Evolutionary conservation across 2,113 vertebrate species (phyloP), one percentile per base, ranked within the genome.

Genomic region (Kryptolebias marmoratus): DNA sequence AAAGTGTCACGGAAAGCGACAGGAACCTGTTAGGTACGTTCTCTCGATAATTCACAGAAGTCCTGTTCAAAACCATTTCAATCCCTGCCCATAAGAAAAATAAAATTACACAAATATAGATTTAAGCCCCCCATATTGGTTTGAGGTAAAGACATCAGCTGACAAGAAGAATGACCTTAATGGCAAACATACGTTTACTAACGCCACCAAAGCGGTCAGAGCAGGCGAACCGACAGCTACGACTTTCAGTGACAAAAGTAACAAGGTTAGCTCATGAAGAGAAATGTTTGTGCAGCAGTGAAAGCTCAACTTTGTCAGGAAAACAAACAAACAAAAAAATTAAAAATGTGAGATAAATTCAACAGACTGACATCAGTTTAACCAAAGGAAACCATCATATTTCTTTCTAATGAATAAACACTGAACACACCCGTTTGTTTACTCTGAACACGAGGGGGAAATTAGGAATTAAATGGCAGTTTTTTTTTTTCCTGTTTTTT

Each of bases 361-460:
- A 77, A 86, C 61, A 54, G 50, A 70, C 54, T 59, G 65, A 80
- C 32, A 55, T 77, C 71, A 36, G 42, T 75, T 63, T 76, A 78
- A 84, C 58, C 59, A 86, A 80, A 87, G 49, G 65, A 81, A 79
- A 65, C 67, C 77, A 9, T 32, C 31, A 79, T 2, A 7, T 75
- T 73, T 83, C 62, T 68, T 73, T 70, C 58, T 5, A 66, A 77
- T 77, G 50, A 76, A 79, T 80, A 78, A 82, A 86, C 65, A 81
- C 45, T 28, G 15, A 79, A 54, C 66, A 74, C 67, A 42, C 68
- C 53, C 36, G 57, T 64, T 82, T 74, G 59, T 55, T 68, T 70
- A 75, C 73, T 88, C 67, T 82, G 79, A 85, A 89, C 84, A 89
- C 63, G 80, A 89, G 84, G 73, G 86, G 87, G 85, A 90, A 85